These are phyloP conservation scores for Cricetomys ansorgei DNA, from an alignment of 2,113 vertebrate species.

Conservation along the genomic window DNA sequence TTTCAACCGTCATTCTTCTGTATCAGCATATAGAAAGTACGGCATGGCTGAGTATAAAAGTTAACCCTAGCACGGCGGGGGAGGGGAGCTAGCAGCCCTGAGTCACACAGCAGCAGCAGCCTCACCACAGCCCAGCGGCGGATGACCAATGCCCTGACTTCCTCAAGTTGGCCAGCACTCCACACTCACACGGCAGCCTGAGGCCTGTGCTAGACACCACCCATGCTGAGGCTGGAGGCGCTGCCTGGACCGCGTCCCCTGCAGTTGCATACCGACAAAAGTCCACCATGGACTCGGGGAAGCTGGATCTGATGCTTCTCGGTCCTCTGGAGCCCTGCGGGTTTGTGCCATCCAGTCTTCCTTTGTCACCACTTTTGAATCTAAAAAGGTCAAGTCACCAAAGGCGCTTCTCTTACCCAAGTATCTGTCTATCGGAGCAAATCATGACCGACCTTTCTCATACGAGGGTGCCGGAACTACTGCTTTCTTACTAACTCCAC, in stretches of 20 bases:
- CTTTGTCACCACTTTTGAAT: neutral
- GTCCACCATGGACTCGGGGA: neutral
- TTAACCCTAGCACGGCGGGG: neutral
- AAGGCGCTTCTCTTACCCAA: constrained; percentile 14
- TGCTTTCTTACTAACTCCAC: neutral
- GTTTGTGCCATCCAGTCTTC: neutral
- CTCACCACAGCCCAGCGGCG: neutral
- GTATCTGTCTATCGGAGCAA: constrained; percentile 13
- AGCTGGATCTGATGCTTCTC: neutral
- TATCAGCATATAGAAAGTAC: neutral
- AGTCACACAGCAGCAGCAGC: neutral
- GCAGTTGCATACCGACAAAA: neutral
- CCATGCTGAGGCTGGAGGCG: neutral
- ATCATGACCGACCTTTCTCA: neutral
- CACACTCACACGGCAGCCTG: neutral
- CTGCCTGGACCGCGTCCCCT: neutral
- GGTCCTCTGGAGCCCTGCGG: no score
- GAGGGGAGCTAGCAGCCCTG: neutral
- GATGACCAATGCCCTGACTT: neutral
- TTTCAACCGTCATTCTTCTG: neutral
- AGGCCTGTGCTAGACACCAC: neutral
- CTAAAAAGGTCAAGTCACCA: neutral
- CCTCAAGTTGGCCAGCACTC: neutral
- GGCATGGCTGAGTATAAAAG: neutral
- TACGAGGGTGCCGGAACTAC: neutral